Base-by-base conservation (phyloP, 2,888 invertebrate species). In the Plusia festucae region DNA sequence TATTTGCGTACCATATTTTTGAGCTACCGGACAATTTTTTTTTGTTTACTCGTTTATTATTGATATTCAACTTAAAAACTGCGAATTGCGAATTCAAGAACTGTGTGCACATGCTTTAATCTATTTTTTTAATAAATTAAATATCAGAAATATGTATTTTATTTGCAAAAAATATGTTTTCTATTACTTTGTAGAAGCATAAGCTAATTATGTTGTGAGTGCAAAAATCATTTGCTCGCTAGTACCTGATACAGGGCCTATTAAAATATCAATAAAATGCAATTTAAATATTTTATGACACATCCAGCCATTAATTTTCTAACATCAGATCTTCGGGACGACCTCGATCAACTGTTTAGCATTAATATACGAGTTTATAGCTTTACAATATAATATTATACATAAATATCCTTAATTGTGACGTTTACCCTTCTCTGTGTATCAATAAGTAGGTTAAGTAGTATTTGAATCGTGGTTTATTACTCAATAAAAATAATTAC, bases 241-340 rank as follows among this genome's bases (percentile, higher is more conserved):
- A 27, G 8, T 51, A 65, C 34, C 40, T 40, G 32, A 49, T 5
- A 20, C 13, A 54, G 8, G 16, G 30, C 27, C 30, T 66, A 63
- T 73, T 73, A 71, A 61, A 53, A 7, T 55, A 59, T 49, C n/a
- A 73, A 61, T 73, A 51, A 68, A 73, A 66, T 66, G 54, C 60
- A 69, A 66, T 68, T 66, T 63, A 62, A 55, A 69, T 73, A 68
- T 53, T 71, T 79, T 60, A 78, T 53, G 32, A 60, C 49, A 65
- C 56, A 52, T 54, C 20, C 22, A 40, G 49, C n/a, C 32, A 60
- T 57, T 60, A 57, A 68, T 68, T 75, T 60, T 54, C 46, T 40
- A 66, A 55, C 49, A 40, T 65, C 70, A 61, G 44, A 18, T 55
- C 32, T 46, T 40, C n/a, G 24, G 52, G 30, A 54, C 24, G 52